Conservation (phyloP, 2,888 invertebrate species). For the Hydraecia micacea region DNA sequence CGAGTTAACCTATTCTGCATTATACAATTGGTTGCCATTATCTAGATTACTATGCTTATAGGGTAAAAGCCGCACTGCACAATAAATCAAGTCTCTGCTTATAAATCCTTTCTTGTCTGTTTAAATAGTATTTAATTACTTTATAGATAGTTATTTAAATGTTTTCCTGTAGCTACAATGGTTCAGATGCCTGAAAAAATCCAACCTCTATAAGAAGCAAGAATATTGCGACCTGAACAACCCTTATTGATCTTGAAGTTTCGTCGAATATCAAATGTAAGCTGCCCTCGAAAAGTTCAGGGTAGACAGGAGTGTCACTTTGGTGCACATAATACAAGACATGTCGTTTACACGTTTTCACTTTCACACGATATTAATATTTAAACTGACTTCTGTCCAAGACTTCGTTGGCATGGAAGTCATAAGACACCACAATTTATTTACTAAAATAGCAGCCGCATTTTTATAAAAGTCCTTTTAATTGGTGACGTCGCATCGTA, state of each 20-base stretch:
- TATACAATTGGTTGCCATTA: conserved; percentile 20
- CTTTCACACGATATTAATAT: background rate
- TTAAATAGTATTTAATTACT: no score
- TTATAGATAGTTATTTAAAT: background rate
- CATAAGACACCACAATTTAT: background rate
- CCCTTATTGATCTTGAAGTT: conserved; percentile 39
- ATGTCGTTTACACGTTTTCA: conserved; percentile 17
- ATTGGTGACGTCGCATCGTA: background rate
- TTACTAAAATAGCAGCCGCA: background rate
- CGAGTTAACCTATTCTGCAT: conserved; percentile 20
- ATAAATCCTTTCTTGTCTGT: background rate
- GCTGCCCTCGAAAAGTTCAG: background rate
- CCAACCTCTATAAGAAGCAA: background rate
- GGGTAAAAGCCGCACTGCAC: background rate
- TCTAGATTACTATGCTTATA: conserved; percentile 34
- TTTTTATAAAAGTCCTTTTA: background rate
- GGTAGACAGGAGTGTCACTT: background rate
- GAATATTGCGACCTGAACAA: conserved; percentile 5
- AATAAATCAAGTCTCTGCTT: conserved; percentile 5
- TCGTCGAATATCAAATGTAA: conserved; percentile 40
- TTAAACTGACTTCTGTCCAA: background rate
- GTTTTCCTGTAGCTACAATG: background rate
- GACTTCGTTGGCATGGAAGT: background rate
- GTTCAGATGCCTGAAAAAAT: background rate
- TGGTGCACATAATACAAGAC: conserved; percentile 34